A percentile compares a stretch with the other conserved stretches of the same genome.
Conservation (phyloP, 2,113 vertebrate species). For the Ammodramus savannarum region DNA sequence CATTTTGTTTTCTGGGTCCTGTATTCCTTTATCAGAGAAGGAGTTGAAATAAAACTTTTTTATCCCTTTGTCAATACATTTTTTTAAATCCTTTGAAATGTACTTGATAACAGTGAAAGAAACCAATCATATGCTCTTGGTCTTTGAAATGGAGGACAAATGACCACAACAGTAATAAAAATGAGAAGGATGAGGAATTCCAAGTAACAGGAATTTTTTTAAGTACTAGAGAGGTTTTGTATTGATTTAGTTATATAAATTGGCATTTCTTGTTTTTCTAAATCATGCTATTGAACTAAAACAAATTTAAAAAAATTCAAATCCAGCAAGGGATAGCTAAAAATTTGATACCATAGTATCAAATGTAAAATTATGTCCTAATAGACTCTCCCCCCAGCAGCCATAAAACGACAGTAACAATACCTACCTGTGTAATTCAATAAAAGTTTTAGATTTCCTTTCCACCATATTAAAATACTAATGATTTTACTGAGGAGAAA, state of each 20-base stretch:
- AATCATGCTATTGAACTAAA: not conserved
- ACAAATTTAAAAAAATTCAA: not conserved
- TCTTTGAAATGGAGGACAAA: not conserved
- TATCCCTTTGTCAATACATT: not conserved
- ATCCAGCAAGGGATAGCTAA: not conserved
- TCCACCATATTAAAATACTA: constrained; percentile 6
- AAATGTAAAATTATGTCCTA: not conserved
- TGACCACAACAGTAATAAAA: not conserved
- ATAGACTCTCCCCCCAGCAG: not conserved
- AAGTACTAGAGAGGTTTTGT: not conserved
- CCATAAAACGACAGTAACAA: not conserved
- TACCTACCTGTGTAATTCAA: not conserved
- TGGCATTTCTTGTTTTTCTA: not conserved
- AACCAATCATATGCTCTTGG: not conserved
- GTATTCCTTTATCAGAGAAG: not conserved
- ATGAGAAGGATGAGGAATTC: not conserved
- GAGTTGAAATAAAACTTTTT: not conserved
- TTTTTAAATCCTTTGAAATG: not conserved
- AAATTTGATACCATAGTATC: accelerated
- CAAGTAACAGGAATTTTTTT: not conserved
- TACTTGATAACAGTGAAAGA: not conserved
- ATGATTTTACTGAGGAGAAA: not conserved
- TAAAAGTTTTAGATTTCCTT: not conserved
- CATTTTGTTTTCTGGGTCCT: not conserved
- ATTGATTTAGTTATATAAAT: not conserved